phyloP scores from a whole-genome alignment of 2,113 vertebrate species.

The Rhea americana region DNA sequence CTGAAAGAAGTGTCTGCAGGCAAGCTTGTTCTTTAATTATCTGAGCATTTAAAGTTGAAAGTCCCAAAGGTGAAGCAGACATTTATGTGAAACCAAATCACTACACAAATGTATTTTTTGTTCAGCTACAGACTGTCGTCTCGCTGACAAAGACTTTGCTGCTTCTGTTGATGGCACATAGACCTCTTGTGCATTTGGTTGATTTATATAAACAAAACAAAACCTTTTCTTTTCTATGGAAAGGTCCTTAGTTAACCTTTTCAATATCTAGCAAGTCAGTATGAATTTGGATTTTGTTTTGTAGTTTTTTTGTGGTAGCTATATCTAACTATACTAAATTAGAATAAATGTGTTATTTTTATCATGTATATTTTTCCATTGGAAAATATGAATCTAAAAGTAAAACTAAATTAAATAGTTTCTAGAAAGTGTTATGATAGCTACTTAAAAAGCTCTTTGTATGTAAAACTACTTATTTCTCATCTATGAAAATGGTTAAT shows the following conservation, averaged over 20 bases:
- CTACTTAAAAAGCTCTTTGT: neutral
- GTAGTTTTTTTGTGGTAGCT: neutral
- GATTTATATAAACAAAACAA: neutral
- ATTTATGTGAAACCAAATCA: slow-evolving; percentile 62
- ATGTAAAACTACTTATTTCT: neutral
- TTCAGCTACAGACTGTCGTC: neutral
- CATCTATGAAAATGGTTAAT: neutral
- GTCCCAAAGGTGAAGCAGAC: slow-evolving; percentile 73
- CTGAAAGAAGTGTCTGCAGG: slow-evolving; percentile 49
- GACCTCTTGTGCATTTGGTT: neutral
- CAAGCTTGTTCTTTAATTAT: slow-evolving; percentile 49
- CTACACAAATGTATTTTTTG: slow-evolving; percentile 40
- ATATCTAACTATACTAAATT: neutral
- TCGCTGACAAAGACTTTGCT: slow-evolving; percentile 8
- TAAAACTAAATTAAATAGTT: neutral
- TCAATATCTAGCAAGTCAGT: neutral
- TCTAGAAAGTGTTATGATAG: neutral
- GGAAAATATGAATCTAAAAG: neutral
- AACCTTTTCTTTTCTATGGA: neutral
- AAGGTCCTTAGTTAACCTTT: neutral
- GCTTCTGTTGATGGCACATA: neutral
- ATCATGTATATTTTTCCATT: neutral
- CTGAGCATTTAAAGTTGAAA: slow-evolving; percentile 75
- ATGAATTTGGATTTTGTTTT: neutral
- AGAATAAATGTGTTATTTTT: neutral